Percentiles rank a stretch among this genome's conserved stretches.
phyloP scores from a whole-genome alignment of 1,140 invertebrate species.

The Berghia stephanieae region DNA sequence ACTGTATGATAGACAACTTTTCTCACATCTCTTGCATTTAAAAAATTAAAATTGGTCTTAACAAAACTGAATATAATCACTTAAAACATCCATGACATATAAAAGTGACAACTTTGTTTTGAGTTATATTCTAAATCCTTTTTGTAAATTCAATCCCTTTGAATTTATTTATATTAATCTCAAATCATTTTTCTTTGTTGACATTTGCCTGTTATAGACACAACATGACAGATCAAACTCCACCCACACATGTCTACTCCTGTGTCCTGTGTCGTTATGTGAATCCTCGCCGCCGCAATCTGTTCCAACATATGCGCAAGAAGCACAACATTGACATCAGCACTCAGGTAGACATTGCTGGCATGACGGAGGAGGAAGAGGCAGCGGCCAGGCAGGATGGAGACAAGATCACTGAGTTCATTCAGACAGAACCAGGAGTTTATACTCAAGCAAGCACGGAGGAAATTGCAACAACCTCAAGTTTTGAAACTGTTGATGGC shows the following conservation, averaged over 20 bases:
- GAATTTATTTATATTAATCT: background rate
- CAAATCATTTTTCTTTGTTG: background rate
- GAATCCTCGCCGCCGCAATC: conserved; percentile 57
- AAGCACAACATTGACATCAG: conserved; percentile 57
- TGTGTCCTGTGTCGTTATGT: conserved; percentile 62
- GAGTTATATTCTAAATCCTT: background rate
- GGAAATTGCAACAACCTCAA: background rate
- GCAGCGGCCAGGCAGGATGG: conserved; percentile 56
- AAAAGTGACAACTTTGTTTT: no score
- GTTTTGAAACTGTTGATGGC: no score
- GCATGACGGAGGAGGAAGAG: conserved; percentile 58
- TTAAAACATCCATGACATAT: no score
- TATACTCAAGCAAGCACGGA: background rate
- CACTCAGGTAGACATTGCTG: conserved; percentile 44
- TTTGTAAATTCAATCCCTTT: background rate
- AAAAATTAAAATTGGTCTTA: no score
- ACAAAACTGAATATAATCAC: no score
- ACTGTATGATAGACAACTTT: no score
- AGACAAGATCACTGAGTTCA: conserved; percentile 30
- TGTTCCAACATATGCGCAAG: conserved; percentile 64
- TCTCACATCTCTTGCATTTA: no score
- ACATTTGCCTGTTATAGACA: conserved; percentile 43
- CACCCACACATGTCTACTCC: conserved; percentile 61
- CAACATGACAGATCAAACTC: conserved; percentile 56
- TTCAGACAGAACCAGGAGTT: background rate